Evolutionary conservation across 2,888 invertebrate species (phyloP).

Genomic region (Hirtodrosophila alboralis): DNA sequence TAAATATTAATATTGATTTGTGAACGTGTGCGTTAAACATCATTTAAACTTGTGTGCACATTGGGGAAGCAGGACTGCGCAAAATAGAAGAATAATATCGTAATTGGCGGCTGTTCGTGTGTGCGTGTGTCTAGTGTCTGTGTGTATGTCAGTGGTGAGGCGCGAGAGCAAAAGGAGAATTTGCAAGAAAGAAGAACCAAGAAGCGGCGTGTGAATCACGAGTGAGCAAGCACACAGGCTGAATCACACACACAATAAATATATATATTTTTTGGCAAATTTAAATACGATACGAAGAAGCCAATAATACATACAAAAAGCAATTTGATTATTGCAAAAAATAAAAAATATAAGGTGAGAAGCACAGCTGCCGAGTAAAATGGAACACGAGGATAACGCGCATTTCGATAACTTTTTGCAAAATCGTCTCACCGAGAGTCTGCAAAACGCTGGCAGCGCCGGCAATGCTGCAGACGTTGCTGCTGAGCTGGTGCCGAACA

Average conservation of each 20-base stretch:
- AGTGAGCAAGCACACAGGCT: slow-evolving; percentile 39
- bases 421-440: slow-evolving; percentile 76
- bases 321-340: slow-evolving; percentile 48
- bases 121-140: slow-evolving; percentile 50
- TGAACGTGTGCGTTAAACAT: slow-evolving; percentile 40
- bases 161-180: slow-evolving; percentile 68
- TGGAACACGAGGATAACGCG: slow-evolving; percentile 82
- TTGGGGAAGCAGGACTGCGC: slow-evolving; percentile 54
- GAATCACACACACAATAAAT: slow-evolving; percentile 34
- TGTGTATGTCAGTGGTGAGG: slow-evolving; percentile 59
- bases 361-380: slow-evolving; percentile 46
- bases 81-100: slow-evolving; percentile 55
- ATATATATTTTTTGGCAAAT: slow-evolving; percentile 39
- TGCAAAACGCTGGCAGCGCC: slow-evolving; percentile 72
- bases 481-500: slow-evolving; percentile 64
- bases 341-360: slow-evolving; percentile 17
- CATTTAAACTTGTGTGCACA: slow-evolving; percentile 36
- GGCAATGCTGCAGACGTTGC: slow-evolving; percentile 53
- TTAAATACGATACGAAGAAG: slow-evolving; percentile 33
- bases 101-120: slow-evolving; percentile 60
- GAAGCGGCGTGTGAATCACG: slow-evolving; percentile 71
- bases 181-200: slow-evolving; percentile 56
- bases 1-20: slow-evolving; percentile 36
- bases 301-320: slow-evolving; percentile 14
- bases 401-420: slow-evolving; percentile 76